phyloP scores from a whole-genome alignment of 2,113 vertebrate species.

The Desmodus rotundus region DNA sequence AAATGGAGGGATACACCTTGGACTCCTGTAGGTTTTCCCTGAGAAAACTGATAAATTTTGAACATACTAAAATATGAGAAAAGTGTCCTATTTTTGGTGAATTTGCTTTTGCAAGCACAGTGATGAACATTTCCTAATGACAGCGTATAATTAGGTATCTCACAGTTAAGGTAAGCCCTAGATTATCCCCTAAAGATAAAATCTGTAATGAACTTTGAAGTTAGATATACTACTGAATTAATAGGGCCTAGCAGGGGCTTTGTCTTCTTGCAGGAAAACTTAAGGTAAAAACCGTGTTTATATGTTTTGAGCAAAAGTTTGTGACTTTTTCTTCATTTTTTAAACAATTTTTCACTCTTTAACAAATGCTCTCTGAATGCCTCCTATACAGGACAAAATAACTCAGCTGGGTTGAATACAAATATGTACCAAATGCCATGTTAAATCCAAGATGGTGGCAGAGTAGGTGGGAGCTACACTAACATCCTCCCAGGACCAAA shows the following conservation, averaged over 20 bases:
- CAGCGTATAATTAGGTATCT: constrained; percentile 50
- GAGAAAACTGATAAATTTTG: neutral
- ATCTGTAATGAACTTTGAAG: neutral
- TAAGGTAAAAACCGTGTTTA: constrained; percentile 2
- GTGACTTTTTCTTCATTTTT: neutral
- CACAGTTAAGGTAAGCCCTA: constrained; percentile 38
- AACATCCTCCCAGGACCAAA: no score
- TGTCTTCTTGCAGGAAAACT: neutral
- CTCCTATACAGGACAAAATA: neutral
- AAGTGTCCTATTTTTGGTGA: neutral
- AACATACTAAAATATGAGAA: neutral
- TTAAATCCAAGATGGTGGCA: neutral
- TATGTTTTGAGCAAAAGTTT: constrained; percentile 13
- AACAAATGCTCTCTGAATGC: neutral
- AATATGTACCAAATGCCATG: neutral
- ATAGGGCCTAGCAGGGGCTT: neutral
- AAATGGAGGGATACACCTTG: neutral
- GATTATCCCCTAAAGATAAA: constrained; percentile 32
- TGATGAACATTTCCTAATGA: constrained; percentile 46
- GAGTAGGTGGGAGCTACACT: no score
- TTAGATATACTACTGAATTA: neutral
- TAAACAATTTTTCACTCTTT: neutral
- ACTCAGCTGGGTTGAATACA: neutral
- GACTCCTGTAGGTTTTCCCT: neutral
- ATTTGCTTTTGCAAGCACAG: constrained; percentile 39